Evolutionary conservation across 2,888 invertebrate species (phyloP), one percentile per base, ranked within the genome.

Genomic region (Harpagoxenus sublaevis): DNA sequence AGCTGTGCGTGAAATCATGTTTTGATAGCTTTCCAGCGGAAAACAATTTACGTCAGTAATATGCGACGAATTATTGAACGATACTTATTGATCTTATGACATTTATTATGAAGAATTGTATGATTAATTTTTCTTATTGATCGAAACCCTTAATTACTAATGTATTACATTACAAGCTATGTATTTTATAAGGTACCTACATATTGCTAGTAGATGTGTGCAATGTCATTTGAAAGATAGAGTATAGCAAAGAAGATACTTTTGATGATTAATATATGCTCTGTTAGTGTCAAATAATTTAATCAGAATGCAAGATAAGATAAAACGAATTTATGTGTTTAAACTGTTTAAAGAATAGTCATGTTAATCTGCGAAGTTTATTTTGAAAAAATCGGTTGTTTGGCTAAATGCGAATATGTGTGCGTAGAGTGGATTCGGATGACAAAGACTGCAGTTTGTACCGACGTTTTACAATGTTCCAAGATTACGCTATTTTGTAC

Each of bases 401-500:
- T 23, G 60, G 12, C 71, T 6, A 51, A 62, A 71, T 18, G 12
- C 48, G 55, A 55, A 35, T 48, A 55, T 18, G 10, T 10, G 31
- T n/a, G 35, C 15, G 15, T 23, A n/a, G 8, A 45, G n/a, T 60
- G 31, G 28, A 39, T 48, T 71, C 60, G 6, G 28, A 60, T 60
- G 60, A 81, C 60, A 81, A 70, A 79, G 70, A 23, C 35, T 35
- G 68, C 57, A 35, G 45, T 60, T 35, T 23, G 35, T 31, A 70
- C 23, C 23, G 31, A 70, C 23, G 12, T 70, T 60, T 57, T 23
- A 70, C 70, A 60, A 70, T 48, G 70, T 60, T 78, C 10, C 66
- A 68, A 68, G 51, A 78, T 23, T 60, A 78, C 70, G 62, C 57
- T 70, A 68, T 70, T 70, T 70, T 79, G 51, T 70, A 57, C 42